Evolutionary conservation across 1,140 invertebrate species (phyloP), one percentile per base, ranked within the genome.

Genomic region (Drosophila lowei): DNA sequence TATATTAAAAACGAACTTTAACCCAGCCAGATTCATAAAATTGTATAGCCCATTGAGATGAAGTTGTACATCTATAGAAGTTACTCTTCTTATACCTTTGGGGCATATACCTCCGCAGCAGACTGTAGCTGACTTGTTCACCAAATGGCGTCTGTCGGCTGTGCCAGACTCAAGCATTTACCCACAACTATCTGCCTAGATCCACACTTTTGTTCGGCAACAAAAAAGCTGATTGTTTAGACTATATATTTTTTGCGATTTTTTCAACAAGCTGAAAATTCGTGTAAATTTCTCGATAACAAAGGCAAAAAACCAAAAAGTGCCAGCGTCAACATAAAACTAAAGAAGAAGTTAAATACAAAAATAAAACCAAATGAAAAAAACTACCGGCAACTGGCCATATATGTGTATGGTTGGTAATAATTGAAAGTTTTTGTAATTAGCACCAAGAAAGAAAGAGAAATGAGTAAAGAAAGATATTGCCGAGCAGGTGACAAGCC

Each of bases 211-310:
- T 62, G 60, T 50, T 41, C 9, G 21, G 56, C 65, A 63, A 50
- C 58, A 73, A 76, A 86, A 79, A 81, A 77, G 72, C 55, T 23
- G 60, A 77, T 63, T 85, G 64, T 80, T 77, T 74, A 57, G 64
- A 55, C 50, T 59, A 54, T 38, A 34, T 15, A 43, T 59, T 59
- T 79, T 74, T 74, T 74, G 53, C 54, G 53, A 59, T 76, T 85
- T 86, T 85, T 77, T 68, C 81, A 85, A 85, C 81, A 85, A 85
- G 81, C 73, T 85, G 81, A 80, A 86, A 86, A 85, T 85, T 81
- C 81, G 63, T 85, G 81, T 85, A 81, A 86, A 81, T 77, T 85
- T 85, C 60, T 64, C 47, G 77, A 86, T 77, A 85, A 85, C 66
- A 70, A 43, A 38, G 62, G 43, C 62, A 85, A 84, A 86, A 80